These are phyloP conservation scores for Ctenomys sociabilis DNA, from an alignment of 2,113 vertebrate species.

Conservation along the genomic window DNA sequence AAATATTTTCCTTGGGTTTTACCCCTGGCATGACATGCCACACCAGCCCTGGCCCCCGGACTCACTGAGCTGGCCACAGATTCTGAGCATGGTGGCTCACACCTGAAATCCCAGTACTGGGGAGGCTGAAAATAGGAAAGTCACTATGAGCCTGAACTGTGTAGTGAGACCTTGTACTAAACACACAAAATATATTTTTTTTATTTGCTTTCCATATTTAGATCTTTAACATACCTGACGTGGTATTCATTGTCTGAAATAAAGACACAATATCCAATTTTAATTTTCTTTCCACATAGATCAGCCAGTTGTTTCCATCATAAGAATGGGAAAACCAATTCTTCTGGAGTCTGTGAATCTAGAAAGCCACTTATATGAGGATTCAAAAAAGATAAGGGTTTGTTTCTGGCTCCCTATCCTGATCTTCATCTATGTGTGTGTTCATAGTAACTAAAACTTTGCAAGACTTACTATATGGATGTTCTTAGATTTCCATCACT, in stretches of 20 bases:
- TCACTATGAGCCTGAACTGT: too few species aligned
- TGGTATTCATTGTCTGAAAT: neutral
- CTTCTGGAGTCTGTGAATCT: neutral
- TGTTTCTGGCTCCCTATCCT: neutral
- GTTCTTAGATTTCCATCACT: neutral
- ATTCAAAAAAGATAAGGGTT: neutral
- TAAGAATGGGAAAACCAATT: neutral
- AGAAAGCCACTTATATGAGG: neutral
- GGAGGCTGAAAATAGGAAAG: too few species aligned
- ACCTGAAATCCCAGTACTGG: too few species aligned
- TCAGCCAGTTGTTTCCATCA: neutral
- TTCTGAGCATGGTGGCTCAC: too few species aligned
- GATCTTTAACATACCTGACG: neutral
- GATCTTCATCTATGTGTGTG: neutral
- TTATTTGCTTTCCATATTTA: constrained; percentile 1
- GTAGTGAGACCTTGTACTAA: too few species aligned
- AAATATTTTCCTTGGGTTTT: neutral
- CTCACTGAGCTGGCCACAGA: too few species aligned
- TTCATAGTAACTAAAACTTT: neutral
- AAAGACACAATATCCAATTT: neutral
- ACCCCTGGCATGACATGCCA: too few species aligned
- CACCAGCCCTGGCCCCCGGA: too few species aligned
- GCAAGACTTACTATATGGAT: neutral
- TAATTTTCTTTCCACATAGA: neutral
- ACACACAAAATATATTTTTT: too few species aligned